phyloP scores from a whole-genome alignment of 2,888 invertebrate species.

The Phalera bucephala region DNA sequence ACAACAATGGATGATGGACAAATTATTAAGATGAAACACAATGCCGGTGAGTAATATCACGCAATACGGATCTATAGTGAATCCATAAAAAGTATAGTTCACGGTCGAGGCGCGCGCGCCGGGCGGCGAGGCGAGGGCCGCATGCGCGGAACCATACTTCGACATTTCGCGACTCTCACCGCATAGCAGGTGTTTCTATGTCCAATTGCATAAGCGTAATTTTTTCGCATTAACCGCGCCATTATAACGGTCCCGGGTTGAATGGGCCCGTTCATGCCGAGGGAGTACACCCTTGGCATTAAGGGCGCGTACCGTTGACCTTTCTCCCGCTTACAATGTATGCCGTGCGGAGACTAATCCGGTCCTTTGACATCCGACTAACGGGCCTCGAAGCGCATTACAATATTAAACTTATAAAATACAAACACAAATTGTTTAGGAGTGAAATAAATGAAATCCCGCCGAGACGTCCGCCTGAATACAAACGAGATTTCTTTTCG shows the following conservation, averaged over 20 bases:
- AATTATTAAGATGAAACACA: conserved; percentile 50
- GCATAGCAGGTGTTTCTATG: conserved; percentile 58
- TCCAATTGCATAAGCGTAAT: conserved; percentile 47
- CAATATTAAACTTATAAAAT: conserved; percentile 67
- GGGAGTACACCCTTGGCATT: conserved; percentile 46
- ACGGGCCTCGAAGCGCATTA: conserved; percentile 49
- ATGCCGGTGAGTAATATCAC: conserved; percentile 54
- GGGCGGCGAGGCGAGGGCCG: conserved; percentile 23
- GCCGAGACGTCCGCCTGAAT: conserved; percentile 53
- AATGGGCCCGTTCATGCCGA: conserved; percentile 54
- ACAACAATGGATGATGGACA: conserved; percentile 43
- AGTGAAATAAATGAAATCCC: conserved; percentile 68
- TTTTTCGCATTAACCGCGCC: conserved; percentile 56
- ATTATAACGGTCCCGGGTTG: conserved; percentile 58
- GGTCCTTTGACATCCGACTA: conserved; percentile 66
- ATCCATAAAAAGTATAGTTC: conserved; percentile 73
- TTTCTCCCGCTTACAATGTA: conserved; percentile 36
- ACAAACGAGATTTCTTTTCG: conserved; percentile 73
- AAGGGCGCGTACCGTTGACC: conserved; percentile 52
- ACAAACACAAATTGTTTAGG: conserved; percentile 72
- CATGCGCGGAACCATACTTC: conserved; percentile 61
- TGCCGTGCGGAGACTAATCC: conserved; percentile 53
- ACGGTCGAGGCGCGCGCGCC: conserved; percentile 47
- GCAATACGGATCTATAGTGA: conserved; percentile 65
- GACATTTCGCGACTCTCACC: conserved; percentile 58